Evolutionary conservation across 2,113 vertebrate genomes (phyloP), one percentile per base, ranked within the genome.

Genomic region (Sinocyclocheilus anshuiensis): DNA sequence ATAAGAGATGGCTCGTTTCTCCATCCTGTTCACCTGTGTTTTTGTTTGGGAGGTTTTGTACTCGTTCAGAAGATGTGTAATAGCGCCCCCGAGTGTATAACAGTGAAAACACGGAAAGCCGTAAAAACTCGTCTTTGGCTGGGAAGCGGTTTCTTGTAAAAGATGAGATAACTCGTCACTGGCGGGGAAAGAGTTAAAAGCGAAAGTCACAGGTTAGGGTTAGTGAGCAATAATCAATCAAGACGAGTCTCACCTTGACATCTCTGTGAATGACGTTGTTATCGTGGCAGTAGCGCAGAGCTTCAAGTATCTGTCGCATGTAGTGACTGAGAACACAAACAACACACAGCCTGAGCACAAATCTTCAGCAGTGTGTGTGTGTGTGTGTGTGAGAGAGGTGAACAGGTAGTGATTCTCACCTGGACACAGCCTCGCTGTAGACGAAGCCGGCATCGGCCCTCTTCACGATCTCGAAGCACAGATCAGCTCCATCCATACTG

Each of bases 241-340:
- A 33, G 8, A 63, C 12, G 10, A 42, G 24, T 36, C 85, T 94
- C 97, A 99, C 98, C 97, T 99, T 99, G 90, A 99, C 97, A 90
- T 99, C 98, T 90, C 98, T 94, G 93, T 99, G 98, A 93, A 99
- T 99, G 93, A 99, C 96, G 90, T 99, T 99, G 94, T 99, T 99
- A 94, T 99, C 98, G 89, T 99, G 98, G 94, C 98, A 99, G 91
- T 99, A 99, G 80, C 98, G 97, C 42, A 99, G 96, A 42, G 98
- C 98, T 95, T 99, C 98, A 45, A 99, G 90, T 92, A 99, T 99
- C 94, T 99, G 98, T 61, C 97, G 96, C 98, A 99, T 99, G 94
- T 99, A 99, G 95, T 99, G 98, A 93, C 98, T 99, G 94, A 81
- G 2, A 82, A 63, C 20, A 78, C 18, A 20, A 2, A 36, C 3